These are phyloP conservation scores for Leptinotarsa defecta DNA, from an alignment of 1,140 invertebrate species.

Conservation along the genomic window DNA sequence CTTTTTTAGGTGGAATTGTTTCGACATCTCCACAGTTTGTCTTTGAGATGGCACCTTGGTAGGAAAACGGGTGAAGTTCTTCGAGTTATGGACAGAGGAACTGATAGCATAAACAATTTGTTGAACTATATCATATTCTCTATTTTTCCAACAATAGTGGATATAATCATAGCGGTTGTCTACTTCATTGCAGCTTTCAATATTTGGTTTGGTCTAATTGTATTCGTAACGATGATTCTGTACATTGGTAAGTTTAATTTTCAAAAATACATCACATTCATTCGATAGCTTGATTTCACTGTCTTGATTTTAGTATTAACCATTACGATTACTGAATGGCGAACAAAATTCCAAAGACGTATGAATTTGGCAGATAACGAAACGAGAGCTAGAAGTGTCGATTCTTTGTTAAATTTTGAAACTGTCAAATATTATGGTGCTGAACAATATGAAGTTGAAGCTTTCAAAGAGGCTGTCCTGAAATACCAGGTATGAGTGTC, in stretches of 20 bases:
- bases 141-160: slow-evolving; percentile 88
- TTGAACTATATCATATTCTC: slow-evolving; percentile 87
- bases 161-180: slow-evolving; percentile 90
- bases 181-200: slow-evolving; percentile 90
- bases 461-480: slow-evolving; percentile 80
- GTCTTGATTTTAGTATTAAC: slow-evolving; percentile 70
- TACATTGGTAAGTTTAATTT: slow-evolving; percentile 81
- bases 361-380: slow-evolving; percentile 95
- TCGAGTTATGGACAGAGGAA: slow-evolving; percentile 92
- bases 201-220: slow-evolving; percentile 91
- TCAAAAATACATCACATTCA: neutral
- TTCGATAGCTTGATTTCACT: neutral
- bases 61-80: slow-evolving; percentile 96
- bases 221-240: slow-evolving; percentile 88
- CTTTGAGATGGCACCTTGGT: slow-evolving; percentile 87
- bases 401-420: slow-evolving; percentile 97
- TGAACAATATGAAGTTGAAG: slow-evolving; percentile 86
- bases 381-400: slow-evolving; percentile 87
- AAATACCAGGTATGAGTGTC: slow-evolving; percentile 72
- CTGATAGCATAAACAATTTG: slow-evolving; percentile 91
- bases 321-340: slow-evolving; percentile 90
- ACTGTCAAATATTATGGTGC: slow-evolving; percentile 97
- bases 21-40: slow-evolving; percentile 83
- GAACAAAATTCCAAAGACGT: slow-evolving; percentile 88
- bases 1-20: slow-evolving; percentile 73